A percentile compares a stretch with the other conserved stretches of the same genome.
Evolutionary conservation across 2,113 vertebrate genomes (phyloP).

Genomic region (Lepisosteus oculatus): DNA sequence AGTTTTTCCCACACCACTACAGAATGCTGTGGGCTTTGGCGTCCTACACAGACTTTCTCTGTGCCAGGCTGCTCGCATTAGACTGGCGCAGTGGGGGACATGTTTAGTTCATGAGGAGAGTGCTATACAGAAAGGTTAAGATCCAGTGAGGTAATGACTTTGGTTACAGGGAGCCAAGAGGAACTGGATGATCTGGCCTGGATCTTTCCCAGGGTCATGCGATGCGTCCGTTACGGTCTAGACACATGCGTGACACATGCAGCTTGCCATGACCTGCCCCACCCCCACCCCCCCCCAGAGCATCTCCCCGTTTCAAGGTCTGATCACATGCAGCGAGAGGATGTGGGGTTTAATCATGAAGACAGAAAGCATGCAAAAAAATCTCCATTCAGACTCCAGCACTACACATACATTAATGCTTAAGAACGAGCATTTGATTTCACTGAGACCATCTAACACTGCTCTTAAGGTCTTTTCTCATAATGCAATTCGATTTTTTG

Average conservation of each 20-base stretch:
- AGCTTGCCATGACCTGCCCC: background rate
- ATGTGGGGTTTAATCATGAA: slow-evolving; percentile 1
- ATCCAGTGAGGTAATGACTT: slow-evolving; percentile 15
- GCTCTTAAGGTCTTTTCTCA: too few species aligned
- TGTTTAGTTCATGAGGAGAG: background rate
- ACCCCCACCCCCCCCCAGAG: background rate
- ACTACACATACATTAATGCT: background rate
- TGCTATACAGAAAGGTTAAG: slow-evolving; percentile 29
- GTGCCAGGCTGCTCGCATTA: too few species aligned
- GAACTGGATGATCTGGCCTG: background rate
- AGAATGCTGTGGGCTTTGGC: background rate
- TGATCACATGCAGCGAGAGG: slow-evolving; percentile 31
- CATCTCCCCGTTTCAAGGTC: too few species aligned
- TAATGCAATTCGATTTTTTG: too few species aligned
- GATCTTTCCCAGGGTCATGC: slow-evolving; percentile 41
- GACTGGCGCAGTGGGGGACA: too few species aligned
- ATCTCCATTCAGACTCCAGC: background rate
- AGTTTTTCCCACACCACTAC: too few species aligned
- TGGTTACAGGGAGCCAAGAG: background rate
- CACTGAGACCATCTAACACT: too few species aligned
- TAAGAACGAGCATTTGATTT: background rate
- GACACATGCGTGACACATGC: slow-evolving; percentile 37
- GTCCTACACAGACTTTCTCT: too few species aligned
- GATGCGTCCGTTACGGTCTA: slow-evolving; percentile 27
- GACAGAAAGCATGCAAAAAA: slow-evolving; percentile 21